A percentile compares a stretch with the other conserved stretches of the same genome.
Evolutionary conservation across 2,888 invertebrate genomes (phyloP).

Genomic region (Caenorhabditis sp.): DNA sequence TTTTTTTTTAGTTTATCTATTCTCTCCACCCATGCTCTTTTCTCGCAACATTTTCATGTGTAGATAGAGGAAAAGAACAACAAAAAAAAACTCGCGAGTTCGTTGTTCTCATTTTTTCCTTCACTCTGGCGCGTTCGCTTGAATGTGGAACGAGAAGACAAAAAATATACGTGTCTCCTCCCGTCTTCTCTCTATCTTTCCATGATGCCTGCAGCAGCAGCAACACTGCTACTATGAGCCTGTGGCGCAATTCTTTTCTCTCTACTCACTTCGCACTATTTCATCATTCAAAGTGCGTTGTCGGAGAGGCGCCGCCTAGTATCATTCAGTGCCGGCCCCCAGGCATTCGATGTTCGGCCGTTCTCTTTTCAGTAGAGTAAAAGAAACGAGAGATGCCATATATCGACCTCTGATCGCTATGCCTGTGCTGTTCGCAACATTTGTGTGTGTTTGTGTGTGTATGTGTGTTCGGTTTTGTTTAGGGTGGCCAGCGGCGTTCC

Average conservation of each 20-base stretch:
- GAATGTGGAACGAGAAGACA: not conserved
- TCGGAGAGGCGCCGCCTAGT: slow-evolving; percentile 19
- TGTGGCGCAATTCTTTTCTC: not conserved
- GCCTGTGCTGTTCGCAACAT: not conserved
- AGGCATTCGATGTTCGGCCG: slow-evolving; percentile 32
- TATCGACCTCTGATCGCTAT: slow-evolving; percentile 2
- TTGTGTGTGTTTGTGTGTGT: not conserved
- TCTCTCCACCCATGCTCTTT: not conserved
- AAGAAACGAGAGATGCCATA: slow-evolving; percentile 9
- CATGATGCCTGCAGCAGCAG: not conserved
- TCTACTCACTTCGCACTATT: not conserved
- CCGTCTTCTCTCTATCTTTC: slow-evolving; percentile 12
- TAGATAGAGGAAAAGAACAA: not conserved
- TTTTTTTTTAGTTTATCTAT: not conserved
- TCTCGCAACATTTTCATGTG: not conserved
- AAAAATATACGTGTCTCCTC: not conserved
- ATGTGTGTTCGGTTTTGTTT: not conserved
- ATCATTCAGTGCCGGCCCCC: slow-evolving; percentile 37
- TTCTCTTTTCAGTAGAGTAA: slow-evolving; percentile 8
- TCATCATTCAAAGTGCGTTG: slow-evolving; percentile 15
- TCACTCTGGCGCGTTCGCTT: not conserved
- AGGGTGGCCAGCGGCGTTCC: not conserved
- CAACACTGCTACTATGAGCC: not conserved
- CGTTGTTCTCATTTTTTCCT: not conserved
- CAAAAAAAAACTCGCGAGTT: not conserved